These are phyloP conservation scores for Neotoma lepida DNA, from an alignment of 2,113 vertebrate genomes.

Conservation along the genomic window DNA sequence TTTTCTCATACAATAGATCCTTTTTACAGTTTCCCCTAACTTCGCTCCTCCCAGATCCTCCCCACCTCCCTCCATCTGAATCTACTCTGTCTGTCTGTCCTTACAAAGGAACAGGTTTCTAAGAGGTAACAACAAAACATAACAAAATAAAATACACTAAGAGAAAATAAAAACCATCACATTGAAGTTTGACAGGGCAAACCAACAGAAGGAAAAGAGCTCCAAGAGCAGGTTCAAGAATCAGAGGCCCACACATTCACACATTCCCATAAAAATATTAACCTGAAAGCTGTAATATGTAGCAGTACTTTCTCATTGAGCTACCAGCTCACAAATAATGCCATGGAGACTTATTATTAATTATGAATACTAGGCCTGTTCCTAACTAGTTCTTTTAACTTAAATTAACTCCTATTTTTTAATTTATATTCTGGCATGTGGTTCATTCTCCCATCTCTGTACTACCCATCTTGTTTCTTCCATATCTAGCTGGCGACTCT, in stretches of 20 bases:
- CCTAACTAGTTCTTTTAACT: too few relatives aligned
- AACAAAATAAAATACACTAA: not conserved
- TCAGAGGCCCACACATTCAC: not conserved
- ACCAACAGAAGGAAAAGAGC: not conserved
- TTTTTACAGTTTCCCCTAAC: not conserved
- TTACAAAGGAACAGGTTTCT: not conserved
- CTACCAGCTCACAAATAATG: too few relatives aligned
- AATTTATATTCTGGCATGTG: too few relatives aligned
- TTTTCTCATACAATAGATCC: not conserved
- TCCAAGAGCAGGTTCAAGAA: not conserved
- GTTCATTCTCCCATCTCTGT: too few relatives aligned
- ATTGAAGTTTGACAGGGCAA: not conserved
- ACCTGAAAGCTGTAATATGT: not conserved
- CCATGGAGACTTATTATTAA: too few relatives aligned
- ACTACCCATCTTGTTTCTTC: too few relatives aligned
- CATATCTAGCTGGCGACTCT: too few relatives aligned
- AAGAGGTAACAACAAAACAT: not conserved
- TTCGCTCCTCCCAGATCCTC: not conserved
- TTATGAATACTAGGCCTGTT: too few relatives aligned
- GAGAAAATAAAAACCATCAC: not conserved
- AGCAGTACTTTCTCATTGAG: too few relatives aligned
- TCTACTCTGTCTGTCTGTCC: not conserved
- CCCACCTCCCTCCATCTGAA: not conserved
- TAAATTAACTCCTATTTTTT: too few relatives aligned
- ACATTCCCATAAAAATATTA: not conserved